Base-by-base conservation (phyloP, 1,140 invertebrate genomes). In the Vanessa tameamea region DNA sequence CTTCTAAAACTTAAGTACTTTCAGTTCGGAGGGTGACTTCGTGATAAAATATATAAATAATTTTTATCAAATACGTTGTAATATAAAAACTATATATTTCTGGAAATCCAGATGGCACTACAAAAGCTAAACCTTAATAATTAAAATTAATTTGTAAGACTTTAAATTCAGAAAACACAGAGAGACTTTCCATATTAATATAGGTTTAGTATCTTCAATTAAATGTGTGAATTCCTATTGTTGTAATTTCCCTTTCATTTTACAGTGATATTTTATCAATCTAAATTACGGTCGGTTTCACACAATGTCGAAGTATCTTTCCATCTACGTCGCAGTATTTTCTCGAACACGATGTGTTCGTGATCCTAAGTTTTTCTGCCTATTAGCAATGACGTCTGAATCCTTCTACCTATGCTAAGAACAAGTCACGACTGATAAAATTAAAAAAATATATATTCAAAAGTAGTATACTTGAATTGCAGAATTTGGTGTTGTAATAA, bases 251-350 rank as follows among this genome's bases (percentile, higher is more conserved):
- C 20, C 23, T 59, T 59, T 59, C 23, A 26, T 14, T 26, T 59
- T 59, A 23, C 23, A 26, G 11, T 59, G 12, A 15, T 59, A 59
- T 59, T 23, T 26, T 59, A 59, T 59, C 55, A 59, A 59, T 59
- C 55, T 59, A 26, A 13, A 59, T 26, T 59, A 13, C 13, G 15
- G 15, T 16, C 8, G 23, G 55, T 59, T 59, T 59, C 55, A 26
- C 55, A 3, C 14, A 23, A 59, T 26, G 23, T 14, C 14, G 14
- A 15, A 16, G 37, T 47, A 69, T 69, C 68, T 69, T 61, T 48
- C 23, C 26, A 61, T 69, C 53, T 47, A 20, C 16, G 55, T 69
- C n/a, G 55, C 68, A 69, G 68, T 69, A 69, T 69, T 69, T 69
- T 69, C 55, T 69, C 68, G 68, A 69, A 69, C 67, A 53, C 59